These are phyloP conservation scores for Prunella fulvescens DNA, from an alignment of 2,113 vertebrate genomes.

Conservation along the genomic window DNA sequence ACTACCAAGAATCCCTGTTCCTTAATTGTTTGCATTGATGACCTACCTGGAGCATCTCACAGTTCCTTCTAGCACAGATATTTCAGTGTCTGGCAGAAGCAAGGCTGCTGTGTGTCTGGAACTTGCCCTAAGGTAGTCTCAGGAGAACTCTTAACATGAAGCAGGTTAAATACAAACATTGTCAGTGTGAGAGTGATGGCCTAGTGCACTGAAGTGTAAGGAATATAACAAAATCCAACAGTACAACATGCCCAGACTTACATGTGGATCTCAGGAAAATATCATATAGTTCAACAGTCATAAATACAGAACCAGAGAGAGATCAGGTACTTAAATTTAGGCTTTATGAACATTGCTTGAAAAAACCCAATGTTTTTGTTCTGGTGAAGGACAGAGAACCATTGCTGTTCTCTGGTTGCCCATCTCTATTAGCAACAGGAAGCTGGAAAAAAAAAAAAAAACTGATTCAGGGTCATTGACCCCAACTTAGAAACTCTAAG, in stretches of 20 bases:
- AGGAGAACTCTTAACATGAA: neutral
- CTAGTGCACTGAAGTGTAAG: neutral
- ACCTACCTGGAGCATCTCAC: neutral
- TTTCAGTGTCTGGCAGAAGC: neutral
- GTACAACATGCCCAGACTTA: neutral
- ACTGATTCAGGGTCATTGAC: neutral
- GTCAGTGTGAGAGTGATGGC: neutral
- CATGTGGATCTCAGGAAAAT: neutral
- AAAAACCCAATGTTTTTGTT: neutral
- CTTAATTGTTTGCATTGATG: neutral
- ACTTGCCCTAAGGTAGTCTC: neutral
- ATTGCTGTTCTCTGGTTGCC: neutral
- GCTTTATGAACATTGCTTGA: neutral
- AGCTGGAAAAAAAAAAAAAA: neutral
- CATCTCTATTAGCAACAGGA: neutral
- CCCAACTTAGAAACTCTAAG: neutral
- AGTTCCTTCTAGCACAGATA: neutral
- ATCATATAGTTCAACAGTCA: neutral
- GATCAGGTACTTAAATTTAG: neutral
- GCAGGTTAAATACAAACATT: neutral
- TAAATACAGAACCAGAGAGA: neutral
- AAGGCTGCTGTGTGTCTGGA: neutral
- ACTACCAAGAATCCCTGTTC: neutral
- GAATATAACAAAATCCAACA: neutral
- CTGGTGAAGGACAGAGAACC: neutral